These are phyloP conservation scores for Tipula lateralis DNA, from an alignment of 2,888 invertebrate species.

Conservation along the genomic window DNA sequence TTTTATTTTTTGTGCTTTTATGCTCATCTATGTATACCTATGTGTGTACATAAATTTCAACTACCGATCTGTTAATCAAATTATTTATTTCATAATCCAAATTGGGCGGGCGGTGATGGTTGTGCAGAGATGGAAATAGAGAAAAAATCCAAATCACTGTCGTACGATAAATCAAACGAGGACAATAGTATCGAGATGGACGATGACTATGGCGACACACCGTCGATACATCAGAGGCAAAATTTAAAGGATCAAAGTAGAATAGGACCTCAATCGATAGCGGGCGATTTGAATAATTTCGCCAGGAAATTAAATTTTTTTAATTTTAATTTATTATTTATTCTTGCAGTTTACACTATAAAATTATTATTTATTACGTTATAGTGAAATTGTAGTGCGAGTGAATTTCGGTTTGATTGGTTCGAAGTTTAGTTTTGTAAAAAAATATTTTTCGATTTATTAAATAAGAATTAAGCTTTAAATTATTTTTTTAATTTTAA, in stretches of 20 bases:
- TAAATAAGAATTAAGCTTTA: not conserved
- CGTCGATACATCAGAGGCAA: not conserved
- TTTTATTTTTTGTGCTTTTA: not conserved
- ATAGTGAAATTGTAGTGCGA: not conserved
- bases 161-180: conserved; percentile 1
- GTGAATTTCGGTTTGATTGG: too few species aligned
- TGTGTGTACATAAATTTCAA: not conserved
- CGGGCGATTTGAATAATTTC: not conserved
- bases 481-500: not conserved
- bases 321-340: not conserved
- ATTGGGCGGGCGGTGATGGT: too few species aligned
- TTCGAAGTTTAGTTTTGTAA: not conserved
- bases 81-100: not conserved
- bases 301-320: not conserved
- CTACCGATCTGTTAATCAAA: not conserved
- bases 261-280: not conserved
- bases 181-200: not conserved
- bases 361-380: not conserved
- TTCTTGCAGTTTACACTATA: not conserved
- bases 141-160: not conserved
- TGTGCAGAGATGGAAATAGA: not conserved
- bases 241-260: conserved; percentile 19
- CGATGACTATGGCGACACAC: not conserved
- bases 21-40: not conserved
- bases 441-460: not conserved